A percentile compares a stretch with the other conserved stretches of the same genome.
Evolutionary conservation across 2,113 vertebrate genomes (phyloP).

Genomic region (Tretioscincus oriximinensis): DNA sequence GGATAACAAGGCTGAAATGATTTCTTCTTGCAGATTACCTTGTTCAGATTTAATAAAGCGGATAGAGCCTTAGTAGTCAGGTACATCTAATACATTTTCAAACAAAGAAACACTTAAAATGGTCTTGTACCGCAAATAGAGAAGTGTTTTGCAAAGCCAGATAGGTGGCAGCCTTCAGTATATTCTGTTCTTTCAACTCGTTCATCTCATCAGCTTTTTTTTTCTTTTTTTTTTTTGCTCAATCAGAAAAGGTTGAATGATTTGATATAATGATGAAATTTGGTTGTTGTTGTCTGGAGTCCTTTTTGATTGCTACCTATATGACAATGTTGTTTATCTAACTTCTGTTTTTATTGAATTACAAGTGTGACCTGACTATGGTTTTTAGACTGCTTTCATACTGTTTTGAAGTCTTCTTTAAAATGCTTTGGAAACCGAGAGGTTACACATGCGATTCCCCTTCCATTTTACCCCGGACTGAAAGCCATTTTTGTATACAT

Average conservation of each 20-base stretch:
- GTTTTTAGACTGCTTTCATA: too few species aligned
- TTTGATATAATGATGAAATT: too few species aligned
- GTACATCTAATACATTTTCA: background rate
- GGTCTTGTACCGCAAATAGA: background rate
- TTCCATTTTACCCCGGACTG: too few species aligned
- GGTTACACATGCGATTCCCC: too few species aligned
- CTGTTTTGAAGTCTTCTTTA: too few species aligned
- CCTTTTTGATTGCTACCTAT: too few species aligned
- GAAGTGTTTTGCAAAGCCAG: background rate
- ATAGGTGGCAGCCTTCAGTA: background rate
- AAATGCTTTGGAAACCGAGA: too few species aligned
- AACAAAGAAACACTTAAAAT: background rate
- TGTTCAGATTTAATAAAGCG: background rate
- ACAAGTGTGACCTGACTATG: too few species aligned
- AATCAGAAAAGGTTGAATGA: background rate
- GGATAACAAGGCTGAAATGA: constrained; percentile 9
- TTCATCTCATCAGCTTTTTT: background rate
- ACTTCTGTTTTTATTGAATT: too few species aligned
- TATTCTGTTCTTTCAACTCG: background rate
- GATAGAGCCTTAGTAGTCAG: background rate
- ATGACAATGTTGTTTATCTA: too few species aligned
- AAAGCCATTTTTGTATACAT: too few species aligned
- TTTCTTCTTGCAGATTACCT: background rate
- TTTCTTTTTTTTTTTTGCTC: background rate
- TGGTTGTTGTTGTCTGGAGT: too few species aligned